Base-by-base conservation (phyloP, 2,113 vertebrate genomes). In the Trichechus manatus region DNA sequence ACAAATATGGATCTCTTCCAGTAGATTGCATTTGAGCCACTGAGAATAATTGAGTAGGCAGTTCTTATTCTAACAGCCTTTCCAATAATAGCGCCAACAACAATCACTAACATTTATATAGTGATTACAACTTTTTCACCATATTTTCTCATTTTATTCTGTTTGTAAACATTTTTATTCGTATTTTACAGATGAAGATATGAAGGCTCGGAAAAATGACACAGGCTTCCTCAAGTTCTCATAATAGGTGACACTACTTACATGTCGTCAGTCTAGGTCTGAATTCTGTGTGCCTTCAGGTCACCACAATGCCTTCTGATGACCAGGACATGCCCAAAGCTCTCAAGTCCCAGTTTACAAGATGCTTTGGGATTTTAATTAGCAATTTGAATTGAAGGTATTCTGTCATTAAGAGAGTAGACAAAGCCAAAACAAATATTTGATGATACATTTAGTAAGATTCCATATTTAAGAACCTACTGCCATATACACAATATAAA, bases 371-470 rank as follows among this genome's bases (percentile, higher is more conserved):
- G 47, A 10, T 88, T 90, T 79, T 92, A 91, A 87, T 93, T 33
- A 86, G 39, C 86, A 86, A 91, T 93, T 95, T 95, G 64, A 15
- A 74, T 87, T 25, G 14, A 42, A 78, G 42, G 9, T 77, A 4
- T 83, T 91, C 56, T 82, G 36, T 87, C 33, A 39, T 77, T 33
- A 87, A 93, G 36, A 75, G 87, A 88, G 39, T 19, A 77, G 82
- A 42, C 7, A 91, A 95, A 39, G 66, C 29, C 44, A 31, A 92
- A 94, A 53, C 83, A 95, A 97, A 63, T 93, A 86, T 70, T 92
- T 92, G 33, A 89, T 87, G 61, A 88, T 70, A 75, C 72, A 79
- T 96, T 97, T 92, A 84, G 47, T 74, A 90, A 80, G 50, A 84
- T 64, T 91, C 39, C 14, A 42, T 75, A 87, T 96, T 86, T 59